These are phyloP conservation scores for Oscheius sp. DNA, from an alignment of 2,888 invertebrate species.

Conservation along the genomic window DNA sequence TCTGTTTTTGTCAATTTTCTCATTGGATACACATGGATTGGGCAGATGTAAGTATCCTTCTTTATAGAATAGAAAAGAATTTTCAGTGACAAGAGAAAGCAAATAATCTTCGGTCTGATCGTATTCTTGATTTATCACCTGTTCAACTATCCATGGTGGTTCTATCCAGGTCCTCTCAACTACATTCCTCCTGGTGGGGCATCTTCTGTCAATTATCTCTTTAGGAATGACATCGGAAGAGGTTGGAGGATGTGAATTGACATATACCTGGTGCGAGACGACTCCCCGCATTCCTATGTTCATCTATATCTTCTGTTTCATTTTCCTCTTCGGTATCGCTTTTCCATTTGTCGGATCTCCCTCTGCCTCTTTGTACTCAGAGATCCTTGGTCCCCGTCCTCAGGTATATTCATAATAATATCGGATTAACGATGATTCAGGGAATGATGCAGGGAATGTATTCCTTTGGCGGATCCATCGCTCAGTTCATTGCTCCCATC, in stretches of 20 bases:
- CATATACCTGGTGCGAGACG: slow-evolving; percentile 41
- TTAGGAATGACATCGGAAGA: slow-evolving; percentile 37
- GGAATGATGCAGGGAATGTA: slow-evolving; percentile 55
- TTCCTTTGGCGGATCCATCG: slow-evolving; percentile 49
- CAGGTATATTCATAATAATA: slow-evolving; percentile 29
- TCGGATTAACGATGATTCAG: slow-evolving; percentile 14
- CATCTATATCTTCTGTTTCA: slow-evolving; percentile 40
- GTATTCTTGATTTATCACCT: slow-evolving; percentile 47
- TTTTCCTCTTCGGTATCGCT: slow-evolving; percentile 47
- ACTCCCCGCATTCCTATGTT: slow-evolving; percentile 42
- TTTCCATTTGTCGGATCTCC: slow-evolving; percentile 49
- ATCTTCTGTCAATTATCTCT: slow-evolving; percentile 30
- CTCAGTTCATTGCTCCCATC: slow-evolving; percentile 49
- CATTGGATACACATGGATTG: slow-evolving; percentile 40
- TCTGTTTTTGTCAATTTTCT: slow-evolving; percentile 37
- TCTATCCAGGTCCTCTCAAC: slow-evolving; percentile 47
- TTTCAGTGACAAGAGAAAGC: slow-evolving; percentile 43
- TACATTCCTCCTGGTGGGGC: slow-evolving; percentile 38
- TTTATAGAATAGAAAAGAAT: neutral
- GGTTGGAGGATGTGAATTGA: slow-evolving; percentile 43
- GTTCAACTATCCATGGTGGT: slow-evolving; percentile 49
- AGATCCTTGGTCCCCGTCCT: slow-evolving; percentile 45
- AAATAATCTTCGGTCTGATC: slow-evolving; percentile 43
- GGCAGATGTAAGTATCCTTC: slow-evolving; percentile 32
- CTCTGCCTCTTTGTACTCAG: slow-evolving; percentile 44